Conservation (phyloP, 2,797 vertebrate genomes). For the Enteromius argenteus region DNA sequence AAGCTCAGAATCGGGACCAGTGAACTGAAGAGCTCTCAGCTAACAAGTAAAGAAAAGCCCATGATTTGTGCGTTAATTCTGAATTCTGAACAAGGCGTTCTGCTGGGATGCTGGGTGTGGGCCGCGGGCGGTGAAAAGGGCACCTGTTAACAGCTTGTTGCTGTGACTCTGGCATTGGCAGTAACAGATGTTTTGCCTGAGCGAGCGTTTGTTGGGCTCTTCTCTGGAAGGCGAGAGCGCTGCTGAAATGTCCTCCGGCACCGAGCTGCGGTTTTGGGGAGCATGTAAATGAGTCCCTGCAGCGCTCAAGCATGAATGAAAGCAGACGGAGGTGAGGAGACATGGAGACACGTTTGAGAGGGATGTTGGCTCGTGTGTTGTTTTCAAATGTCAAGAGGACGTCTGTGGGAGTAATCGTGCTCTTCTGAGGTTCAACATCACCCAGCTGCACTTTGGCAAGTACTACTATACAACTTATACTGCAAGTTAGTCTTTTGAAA, state of each 20-base stretch:
- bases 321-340: slow-evolving; percentile 11
- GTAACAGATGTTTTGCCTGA: slow-evolving; percentile 50
- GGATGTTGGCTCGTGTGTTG: not conserved
- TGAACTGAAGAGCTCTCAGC: not conserved
- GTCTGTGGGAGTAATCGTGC: not conserved
- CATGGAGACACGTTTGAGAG: not conserved
- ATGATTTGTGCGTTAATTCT: slow-evolving; percentile 8
- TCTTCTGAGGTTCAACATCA: not conserved
- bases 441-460: not conserved
- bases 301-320: slow-evolving; percentile 13
- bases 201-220: slow-evolving; percentile 11
- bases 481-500: not conserved
- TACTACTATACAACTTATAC: not conserved
- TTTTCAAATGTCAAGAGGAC: not conserved
- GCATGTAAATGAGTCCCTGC: slow-evolving; percentile 27
- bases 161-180: slow-evolving; percentile 19
- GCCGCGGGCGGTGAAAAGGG: slow-evolving; percentile 32
- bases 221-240: not conserved
- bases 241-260: not conserved
- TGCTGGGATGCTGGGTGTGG: slow-evolving; percentile 8
- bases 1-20: no score
- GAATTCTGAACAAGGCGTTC: slow-evolving; percentile 20
- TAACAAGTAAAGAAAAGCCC: not conserved
- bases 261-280: slow-evolving; percentile 13
- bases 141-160: slow-evolving; percentile 56